phyloP scores from a whole-genome alignment of 2,888 invertebrate species.

The Drosophila picticornis region DNA sequence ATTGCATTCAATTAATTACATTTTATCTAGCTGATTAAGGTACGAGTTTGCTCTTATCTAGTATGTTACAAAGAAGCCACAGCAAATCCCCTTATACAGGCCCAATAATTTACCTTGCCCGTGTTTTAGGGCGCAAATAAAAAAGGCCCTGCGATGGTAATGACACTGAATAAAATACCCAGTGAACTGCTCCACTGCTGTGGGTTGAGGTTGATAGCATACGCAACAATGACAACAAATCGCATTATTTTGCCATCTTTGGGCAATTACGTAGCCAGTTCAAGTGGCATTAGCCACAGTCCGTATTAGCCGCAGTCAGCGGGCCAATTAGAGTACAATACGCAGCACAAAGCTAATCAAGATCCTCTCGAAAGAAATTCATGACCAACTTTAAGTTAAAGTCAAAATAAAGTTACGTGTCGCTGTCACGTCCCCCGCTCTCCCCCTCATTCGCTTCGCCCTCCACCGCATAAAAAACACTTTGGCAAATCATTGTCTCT shows the following conservation, averaged over 20 bases:
- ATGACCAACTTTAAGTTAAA: slow-evolving; percentile 26
- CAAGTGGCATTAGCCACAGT: slow-evolving; percentile 71
- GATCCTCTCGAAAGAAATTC: slow-evolving; percentile 46
- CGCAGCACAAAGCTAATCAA: slow-evolving; percentile 50
- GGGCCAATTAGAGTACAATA: slow-evolving; percentile 55
- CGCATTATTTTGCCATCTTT: slow-evolving; percentile 64
- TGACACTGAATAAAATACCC: slow-evolving; percentile 8
- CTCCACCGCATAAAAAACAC: slow-evolving; percentile 27
- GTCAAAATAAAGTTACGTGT: slow-evolving; percentile 57
- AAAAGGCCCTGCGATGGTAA: slow-evolving; percentile 21
- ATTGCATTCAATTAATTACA: slow-evolving; percentile 13
- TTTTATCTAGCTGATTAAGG: slow-evolving; percentile 3
- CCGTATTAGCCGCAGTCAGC: slow-evolving; percentile 7
- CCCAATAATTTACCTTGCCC: slow-evolving; percentile 5
- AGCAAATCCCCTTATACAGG: slow-evolving; percentile 7
- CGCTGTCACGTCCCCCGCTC: slow-evolving; percentile 18
- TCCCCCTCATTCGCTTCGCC: no score
- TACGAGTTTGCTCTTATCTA: neutral
- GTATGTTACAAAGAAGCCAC: neutral
- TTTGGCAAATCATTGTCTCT: slow-evolving; percentile 73
- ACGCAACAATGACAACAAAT: slow-evolving; percentile 15
- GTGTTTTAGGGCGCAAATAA: neutral
- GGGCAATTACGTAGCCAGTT: slow-evolving; percentile 65
- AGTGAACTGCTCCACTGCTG: neutral
- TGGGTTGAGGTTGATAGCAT: slow-evolving; percentile 10